Percentiles rank a stretch among this genome's conserved stretches.
These are phyloP conservation scores for Drosophila paramelanica DNA, from an alignment of 2,888 invertebrate species.

Conservation along the genomic window DNA sequence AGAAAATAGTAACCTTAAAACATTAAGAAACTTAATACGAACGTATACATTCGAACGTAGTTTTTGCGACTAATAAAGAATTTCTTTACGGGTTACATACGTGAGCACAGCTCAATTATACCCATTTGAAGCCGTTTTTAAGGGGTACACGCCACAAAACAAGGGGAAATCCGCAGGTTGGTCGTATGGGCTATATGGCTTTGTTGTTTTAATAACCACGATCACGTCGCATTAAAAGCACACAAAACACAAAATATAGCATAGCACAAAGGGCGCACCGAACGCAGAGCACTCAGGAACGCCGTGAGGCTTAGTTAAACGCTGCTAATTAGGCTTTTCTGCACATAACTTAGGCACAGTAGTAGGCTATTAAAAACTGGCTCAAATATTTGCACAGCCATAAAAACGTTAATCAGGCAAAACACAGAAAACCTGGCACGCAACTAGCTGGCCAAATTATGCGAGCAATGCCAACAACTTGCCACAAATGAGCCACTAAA, in stretches of 20 bases:
- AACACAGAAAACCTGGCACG: constrained; percentile 20
- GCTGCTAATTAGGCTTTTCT: constrained; percentile 81
- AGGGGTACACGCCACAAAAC: constrained; percentile 3
- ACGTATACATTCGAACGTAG: too few species aligned
- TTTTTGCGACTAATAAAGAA: too few species aligned
- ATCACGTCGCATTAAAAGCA: constrained; percentile 76
- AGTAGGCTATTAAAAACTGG: constrained; percentile 73
- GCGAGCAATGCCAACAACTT: constrained; percentile 29
- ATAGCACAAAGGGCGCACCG: not conserved
- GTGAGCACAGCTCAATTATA: not conserved
- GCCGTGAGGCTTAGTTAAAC: constrained; percentile 81
- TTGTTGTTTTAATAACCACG: constrained; percentile 77
- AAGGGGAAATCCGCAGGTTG: constrained; percentile 38
- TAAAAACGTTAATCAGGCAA: constrained; percentile 77
- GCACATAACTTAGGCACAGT: constrained; percentile 59
- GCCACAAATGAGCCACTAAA: constrained; percentile 33
- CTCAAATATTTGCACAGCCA: constrained; percentile 73
- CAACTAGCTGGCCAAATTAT: constrained; percentile 39
- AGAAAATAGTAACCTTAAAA: too few species aligned
- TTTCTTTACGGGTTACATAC: not conserved
- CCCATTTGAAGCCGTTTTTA: not conserved
- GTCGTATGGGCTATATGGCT: constrained; percentile 26
- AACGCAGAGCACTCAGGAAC: constrained; percentile 5
- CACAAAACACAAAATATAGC: constrained; percentile 12
- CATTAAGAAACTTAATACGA: too few species aligned